A percentile compares a stretch with the other conserved stretches of the same genome.
Conservation (phyloP, 1,140 invertebrate genomes). For the Brachionus rotundiformis region DNA sequence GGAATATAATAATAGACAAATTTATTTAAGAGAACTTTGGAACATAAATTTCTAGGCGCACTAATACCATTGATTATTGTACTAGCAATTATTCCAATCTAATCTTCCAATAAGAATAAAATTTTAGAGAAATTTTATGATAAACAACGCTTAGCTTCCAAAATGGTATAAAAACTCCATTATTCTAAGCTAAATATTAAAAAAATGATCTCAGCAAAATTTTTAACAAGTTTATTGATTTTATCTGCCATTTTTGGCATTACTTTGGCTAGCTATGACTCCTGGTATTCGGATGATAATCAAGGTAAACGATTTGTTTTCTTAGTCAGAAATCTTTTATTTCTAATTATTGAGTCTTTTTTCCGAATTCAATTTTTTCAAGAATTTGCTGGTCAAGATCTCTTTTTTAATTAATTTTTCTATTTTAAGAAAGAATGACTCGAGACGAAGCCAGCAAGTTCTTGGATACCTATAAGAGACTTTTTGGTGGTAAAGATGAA, state of each 20-base stretch:
- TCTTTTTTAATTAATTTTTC: slow-evolving; percentile 14
- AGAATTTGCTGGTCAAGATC: slow-evolving; percentile 44
- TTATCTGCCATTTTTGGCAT: background rate
- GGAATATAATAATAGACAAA: background rate
- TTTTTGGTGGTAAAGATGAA: slow-evolving; percentile 37
- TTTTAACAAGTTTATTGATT: slow-evolving; percentile 1
- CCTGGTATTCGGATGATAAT: background rate
- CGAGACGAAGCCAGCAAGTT: slow-evolving; percentile 40
- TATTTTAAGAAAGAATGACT: slow-evolving; percentile 47
- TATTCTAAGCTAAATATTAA: background rate
- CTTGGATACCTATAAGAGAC: slow-evolving; percentile 37
- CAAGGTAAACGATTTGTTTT: background rate
- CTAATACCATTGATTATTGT: background rate
- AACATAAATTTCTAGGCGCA: background rate
- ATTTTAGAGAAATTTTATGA: background rate
- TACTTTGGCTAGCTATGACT: background rate
- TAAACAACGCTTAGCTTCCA: background rate
- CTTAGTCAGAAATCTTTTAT: background rate
- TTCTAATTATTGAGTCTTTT: background rate
- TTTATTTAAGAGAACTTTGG: background rate
- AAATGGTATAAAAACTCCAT: background rate
- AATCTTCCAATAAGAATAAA: background rate
- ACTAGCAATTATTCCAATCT: background rate
- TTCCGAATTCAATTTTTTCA: slow-evolving; percentile 7
- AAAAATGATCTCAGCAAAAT: slow-evolving; percentile 33